phyloP scores from a whole-genome alignment of 2,888 invertebrate genomes.

The Erebia epiphron region DNA sequence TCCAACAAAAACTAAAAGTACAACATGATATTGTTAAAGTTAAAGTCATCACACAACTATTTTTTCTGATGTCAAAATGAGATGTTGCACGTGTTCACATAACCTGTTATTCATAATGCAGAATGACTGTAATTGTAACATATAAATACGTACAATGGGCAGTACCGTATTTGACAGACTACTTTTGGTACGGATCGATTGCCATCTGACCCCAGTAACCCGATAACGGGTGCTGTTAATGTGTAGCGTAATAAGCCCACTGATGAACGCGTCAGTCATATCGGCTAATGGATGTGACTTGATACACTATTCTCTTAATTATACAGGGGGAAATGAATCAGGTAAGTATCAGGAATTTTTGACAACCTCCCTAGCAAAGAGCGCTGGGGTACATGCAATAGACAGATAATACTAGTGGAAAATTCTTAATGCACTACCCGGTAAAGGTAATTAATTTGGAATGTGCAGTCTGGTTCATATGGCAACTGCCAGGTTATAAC shows the following conservation, averaged over 20 bases:
- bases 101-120: slow-evolving; percentile 4
- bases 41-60: not conserved
- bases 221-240: slow-evolving; percentile 18
- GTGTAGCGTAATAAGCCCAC: slow-evolving; percentile 13
- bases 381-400: too few species aligned
- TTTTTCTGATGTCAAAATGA: not conserved
- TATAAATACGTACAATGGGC: slow-evolving; percentile 9
- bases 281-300: slow-evolving; percentile 10
- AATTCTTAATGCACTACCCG: not conserved
- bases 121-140: slow-evolving; percentile 5
- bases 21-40: not conserved
- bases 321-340: not conserved
- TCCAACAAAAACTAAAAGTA: too few species aligned
- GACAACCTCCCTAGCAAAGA: too few species aligned
- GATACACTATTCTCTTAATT: slow-evolving; percentile 7
- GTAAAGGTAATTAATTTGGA: too few species aligned
- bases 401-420: too few species aligned
- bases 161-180: slow-evolving; percentile 14
- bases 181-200: slow-evolving; percentile 15
- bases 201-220: slow-evolving; percentile 14
- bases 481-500: too few species aligned
- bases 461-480: not conserved
- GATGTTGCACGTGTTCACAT: not conserved
- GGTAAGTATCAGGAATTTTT: not conserved
- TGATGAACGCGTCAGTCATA: slow-evolving; percentile 15